These are phyloP conservation scores for Centropyge bicolor DNA, from an alignment of 2,797 vertebrate genomes.

Conservation along the genomic window DNA sequence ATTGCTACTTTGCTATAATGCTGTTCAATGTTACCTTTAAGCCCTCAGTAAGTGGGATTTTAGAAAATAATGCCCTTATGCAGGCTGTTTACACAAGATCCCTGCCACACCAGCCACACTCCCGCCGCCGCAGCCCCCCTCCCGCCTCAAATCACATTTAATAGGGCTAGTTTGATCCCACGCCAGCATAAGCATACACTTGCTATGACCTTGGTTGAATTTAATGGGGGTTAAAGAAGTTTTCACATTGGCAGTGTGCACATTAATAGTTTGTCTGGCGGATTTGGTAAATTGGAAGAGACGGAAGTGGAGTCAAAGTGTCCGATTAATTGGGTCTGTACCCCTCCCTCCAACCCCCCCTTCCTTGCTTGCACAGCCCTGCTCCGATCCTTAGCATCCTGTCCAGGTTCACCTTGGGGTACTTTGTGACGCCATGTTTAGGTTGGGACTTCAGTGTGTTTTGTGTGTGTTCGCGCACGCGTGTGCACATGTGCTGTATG, in stretches of 20 bases:
- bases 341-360: constrained; percentile 77
- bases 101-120: constrained; percentile 83
- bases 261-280: constrained; percentile 97
- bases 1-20: constrained; percentile 77
- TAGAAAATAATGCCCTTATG: constrained; percentile 96
- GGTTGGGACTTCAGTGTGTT: constrained; percentile 20
- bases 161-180: constrained; percentile 97
- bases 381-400: constrained; percentile 37
- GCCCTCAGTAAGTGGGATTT: constrained; percentile 84
- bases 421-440: constrained; percentile 44
- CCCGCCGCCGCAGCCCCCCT: constrained; percentile 56
- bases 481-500: background rate
- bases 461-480: background rate
- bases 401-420: constrained; percentile 63
- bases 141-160: constrained; percentile 92
- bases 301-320: constrained; percentile 93
- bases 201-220: constrained; percentile 97
- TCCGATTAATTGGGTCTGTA: constrained; percentile 95
- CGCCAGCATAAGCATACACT: constrained; percentile 96
- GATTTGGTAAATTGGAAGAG: constrained; percentile 97
- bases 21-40: constrained; percentile 86
- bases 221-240: constrained; percentile 99
- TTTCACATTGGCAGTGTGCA: constrained; percentile 92
- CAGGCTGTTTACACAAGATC: constrained; percentile 90
- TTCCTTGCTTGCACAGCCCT: constrained; percentile 68